These are phyloP conservation scores for Neocloeon triangulifer DNA, from an alignment of 1,140 invertebrate species.

Conservation along the genomic window DNA sequence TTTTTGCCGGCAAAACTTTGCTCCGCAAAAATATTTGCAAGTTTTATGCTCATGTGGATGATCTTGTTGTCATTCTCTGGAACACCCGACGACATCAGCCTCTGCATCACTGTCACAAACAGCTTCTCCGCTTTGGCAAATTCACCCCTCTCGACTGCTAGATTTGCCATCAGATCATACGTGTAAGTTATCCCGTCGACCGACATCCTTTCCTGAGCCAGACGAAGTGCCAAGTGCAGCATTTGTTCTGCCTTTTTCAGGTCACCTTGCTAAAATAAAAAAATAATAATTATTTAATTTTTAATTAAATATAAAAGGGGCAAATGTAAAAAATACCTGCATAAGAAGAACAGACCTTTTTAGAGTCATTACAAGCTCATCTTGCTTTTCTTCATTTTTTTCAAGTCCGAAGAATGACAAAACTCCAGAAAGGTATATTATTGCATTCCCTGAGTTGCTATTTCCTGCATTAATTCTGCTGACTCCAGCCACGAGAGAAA, in stretches of 20 bases:
- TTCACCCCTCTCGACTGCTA: conserved; percentile 52
- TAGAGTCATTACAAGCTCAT: conserved; percentile 42
- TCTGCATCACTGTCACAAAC: conserved; percentile 58
- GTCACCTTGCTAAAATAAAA: conserved; percentile 34
- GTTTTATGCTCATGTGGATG: conserved; percentile 51
- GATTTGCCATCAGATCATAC: conserved; percentile 76
- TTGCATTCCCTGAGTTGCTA: too few relatives aligned
- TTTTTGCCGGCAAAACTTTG: conserved; percentile 28
- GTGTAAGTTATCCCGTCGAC: conserved; percentile 59
- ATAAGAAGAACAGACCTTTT: conserved; percentile 30
- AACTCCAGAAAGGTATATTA: conserved; percentile 19
- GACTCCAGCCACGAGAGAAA: too few relatives aligned
- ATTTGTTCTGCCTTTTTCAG: conserved; percentile 62
- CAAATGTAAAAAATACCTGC: conserved; percentile 4
- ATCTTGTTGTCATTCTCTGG: conserved; percentile 49
- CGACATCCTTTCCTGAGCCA: conserved; percentile 58
- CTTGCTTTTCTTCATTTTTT: conserved; percentile 27
- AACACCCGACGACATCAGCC: conserved; percentile 40
- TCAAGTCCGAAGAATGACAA: conserved; percentile 14
- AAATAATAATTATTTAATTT: background rate
- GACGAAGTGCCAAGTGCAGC: conserved; percentile 54
- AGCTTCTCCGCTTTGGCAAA: conserved; percentile 62
- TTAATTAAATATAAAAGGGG: background rate
- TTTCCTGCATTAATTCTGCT: too few relatives aligned
- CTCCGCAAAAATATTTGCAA: conserved; percentile 44